A percentile compares a stretch with the other conserved stretches of the same genome.
Evolutionary conservation across 1,140 invertebrate genomes (phyloP).

Genomic region (Bombus breviceps): DNA sequence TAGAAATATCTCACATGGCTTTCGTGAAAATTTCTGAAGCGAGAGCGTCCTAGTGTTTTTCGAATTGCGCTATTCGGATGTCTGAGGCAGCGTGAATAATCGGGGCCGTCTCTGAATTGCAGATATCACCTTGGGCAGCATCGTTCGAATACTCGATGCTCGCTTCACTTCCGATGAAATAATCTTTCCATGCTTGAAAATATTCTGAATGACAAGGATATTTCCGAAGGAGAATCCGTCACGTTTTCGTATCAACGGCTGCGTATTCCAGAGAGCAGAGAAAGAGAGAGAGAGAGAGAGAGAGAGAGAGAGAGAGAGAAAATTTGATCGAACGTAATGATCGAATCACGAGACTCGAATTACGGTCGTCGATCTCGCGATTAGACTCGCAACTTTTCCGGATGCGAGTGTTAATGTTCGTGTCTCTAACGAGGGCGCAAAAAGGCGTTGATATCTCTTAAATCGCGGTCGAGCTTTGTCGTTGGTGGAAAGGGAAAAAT

Average conservation of each 20-base stretch:
- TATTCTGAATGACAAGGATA: no score
- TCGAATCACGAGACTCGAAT: neutral
- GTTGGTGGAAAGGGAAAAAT: constrained; percentile 61
- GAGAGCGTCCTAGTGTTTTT: neutral
- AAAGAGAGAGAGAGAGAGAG: no score
- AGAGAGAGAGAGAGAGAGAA: no score
- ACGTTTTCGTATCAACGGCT: neutral
- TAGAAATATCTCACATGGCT: neutral
- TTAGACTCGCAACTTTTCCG: neutral
- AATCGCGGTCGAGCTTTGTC: constrained; percentile 47
- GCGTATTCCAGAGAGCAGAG: neutral
- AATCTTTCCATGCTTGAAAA: neutral
- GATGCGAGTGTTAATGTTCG: neutral
- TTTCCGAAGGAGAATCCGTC: neutral
- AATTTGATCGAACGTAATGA: neutral
- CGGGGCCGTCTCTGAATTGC: constrained; percentile 18
- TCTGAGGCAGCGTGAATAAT: constrained; percentile 9
- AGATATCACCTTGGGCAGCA: constrained; percentile 20
- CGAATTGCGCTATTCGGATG: constrained; percentile 1
- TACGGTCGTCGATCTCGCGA: neutral
- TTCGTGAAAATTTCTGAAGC: neutral
- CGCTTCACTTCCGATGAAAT: neutral
- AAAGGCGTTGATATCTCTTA: constrained; percentile 36
- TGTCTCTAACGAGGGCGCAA: constrained; percentile 24
- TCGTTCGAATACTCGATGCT: neutral